Conservation (phyloP, 2,797 vertebrate species). For the Pagetopsis macropterus region DNA sequence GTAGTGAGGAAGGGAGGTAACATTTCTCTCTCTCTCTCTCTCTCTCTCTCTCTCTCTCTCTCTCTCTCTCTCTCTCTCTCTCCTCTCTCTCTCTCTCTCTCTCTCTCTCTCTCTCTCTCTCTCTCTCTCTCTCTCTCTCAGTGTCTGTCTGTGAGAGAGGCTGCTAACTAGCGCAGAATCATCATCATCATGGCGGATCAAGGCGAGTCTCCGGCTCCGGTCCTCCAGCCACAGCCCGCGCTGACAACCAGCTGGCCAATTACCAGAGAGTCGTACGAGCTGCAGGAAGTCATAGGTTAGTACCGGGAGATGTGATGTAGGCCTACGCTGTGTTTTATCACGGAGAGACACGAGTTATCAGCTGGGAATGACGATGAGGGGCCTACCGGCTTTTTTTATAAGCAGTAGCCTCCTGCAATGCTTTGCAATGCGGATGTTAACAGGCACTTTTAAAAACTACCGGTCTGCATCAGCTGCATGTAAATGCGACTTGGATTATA, state of each 20-base stretch:
- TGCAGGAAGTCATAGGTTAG: slow-evolving; percentile 99
- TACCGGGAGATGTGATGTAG: slow-evolving; percentile 48
- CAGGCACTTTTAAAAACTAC: slow-evolving; percentile 31
- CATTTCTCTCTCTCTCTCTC: slow-evolving; percentile 52
- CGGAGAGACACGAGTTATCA: slow-evolving; percentile 39
- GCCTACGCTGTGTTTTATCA: background rate
- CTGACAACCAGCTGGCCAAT: slow-evolving; percentile 91
- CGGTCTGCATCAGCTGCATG: slow-evolving; percentile 28
- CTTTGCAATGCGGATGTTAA: slow-evolving; percentile 84
- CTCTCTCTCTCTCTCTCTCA: slow-evolving; percentile 33
- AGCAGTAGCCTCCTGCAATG: slow-evolving; percentile 54
- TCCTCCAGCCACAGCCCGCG: slow-evolving; percentile 82
- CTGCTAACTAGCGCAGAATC: slow-evolving; percentile 76
- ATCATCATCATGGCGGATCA: slow-evolving; percentile 95
- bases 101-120: slow-evolving; percentile 31
- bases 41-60: slow-evolving; percentile 18
- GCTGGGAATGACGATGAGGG: slow-evolving; percentile 63
- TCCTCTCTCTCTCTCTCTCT: slow-evolving; percentile 15
- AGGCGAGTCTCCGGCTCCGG: slow-evolving; percentile 87
- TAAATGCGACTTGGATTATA: background rate
- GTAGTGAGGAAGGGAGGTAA: slow-evolving; percentile 77
- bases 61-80: slow-evolving; percentile 12
- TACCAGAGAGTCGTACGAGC: slow-evolving; percentile 94
- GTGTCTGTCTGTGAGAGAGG: slow-evolving; percentile 49
- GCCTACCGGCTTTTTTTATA: slow-evolving; percentile 85